Conservation (phyloP, 2,113 vertebrate genomes). For the Willisornis vidua region DNA sequence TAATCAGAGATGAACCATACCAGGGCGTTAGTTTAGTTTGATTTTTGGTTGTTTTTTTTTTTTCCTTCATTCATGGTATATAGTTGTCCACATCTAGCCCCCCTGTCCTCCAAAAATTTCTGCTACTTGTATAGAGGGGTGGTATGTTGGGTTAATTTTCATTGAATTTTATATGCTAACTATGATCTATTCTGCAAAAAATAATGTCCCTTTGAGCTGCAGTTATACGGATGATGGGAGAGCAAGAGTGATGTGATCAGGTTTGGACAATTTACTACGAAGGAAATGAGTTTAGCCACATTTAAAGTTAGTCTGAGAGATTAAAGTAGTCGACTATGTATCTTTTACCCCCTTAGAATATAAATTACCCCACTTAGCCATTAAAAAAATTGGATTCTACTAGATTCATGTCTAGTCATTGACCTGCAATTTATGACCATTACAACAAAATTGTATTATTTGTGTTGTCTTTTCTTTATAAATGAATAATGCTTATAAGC, state of each 20-base stretch:
- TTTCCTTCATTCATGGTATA: rapidly evolving
- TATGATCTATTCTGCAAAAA: not conserved
- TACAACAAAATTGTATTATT: not conserved
- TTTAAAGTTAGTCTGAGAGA: not conserved
- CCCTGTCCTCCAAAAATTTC: not conserved
- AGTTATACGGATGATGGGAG: not conserved
- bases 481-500: not conserved
- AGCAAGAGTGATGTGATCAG: not conserved
- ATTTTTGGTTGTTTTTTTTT: not conserved
- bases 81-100: not conserved
- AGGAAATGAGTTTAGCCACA: not conserved
- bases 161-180: not conserved
- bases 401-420: not conserved
- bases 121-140: not conserved
- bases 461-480: not conserved
- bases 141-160: not conserved
- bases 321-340: not conserved
- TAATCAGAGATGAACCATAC: not conserved
- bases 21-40: not conserved
- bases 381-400: conserved; percentile 2
- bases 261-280: not conserved
- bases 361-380: not conserved
- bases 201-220: not conserved
- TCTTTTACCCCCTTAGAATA: not conserved
- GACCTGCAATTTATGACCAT: conserved; percentile 3